Evolutionary conservation across 2,797 vertebrate genomes (phyloP).

Genomic region (Basileuterus tristriatus): DNA sequence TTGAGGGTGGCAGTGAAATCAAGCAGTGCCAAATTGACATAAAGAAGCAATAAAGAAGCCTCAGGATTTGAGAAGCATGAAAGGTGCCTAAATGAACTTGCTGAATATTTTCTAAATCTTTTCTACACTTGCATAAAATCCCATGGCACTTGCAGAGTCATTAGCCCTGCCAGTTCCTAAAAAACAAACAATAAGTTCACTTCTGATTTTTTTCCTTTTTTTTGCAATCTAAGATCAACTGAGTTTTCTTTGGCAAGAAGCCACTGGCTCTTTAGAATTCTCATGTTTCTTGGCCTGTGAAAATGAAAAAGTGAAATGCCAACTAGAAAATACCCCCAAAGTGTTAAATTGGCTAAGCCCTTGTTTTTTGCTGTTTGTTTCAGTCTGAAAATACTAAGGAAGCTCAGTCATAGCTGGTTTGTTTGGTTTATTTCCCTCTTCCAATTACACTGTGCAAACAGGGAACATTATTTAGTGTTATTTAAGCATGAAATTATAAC

Average conservation of each 20-base stretch:
- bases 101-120: constrained; percentile 46
- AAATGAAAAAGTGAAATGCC: constrained; percentile 19
- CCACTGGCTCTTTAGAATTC: constrained; percentile 30
- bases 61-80: constrained; percentile 40
- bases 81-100: constrained; percentile 48
- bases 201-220: not conserved
- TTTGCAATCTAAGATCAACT: not conserved
- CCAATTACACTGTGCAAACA: constrained; percentile 77
- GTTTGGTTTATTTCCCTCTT: constrained; percentile 70
- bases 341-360: constrained; percentile 23
- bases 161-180: constrained; percentile 41
- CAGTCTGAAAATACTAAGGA: constrained; percentile 28
- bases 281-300: constrained; percentile 12
- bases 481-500: constrained; percentile 83
- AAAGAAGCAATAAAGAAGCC: constrained; percentile 42
- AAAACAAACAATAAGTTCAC: constrained; percentile 35
- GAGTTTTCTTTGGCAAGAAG: constrained; percentile 53
- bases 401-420: constrained; percentile 60
- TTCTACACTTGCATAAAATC: constrained; percentile 26
- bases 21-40: constrained; percentile 30
- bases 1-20: not conserved
- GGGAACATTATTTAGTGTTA: constrained; percentile 77
- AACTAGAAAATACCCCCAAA: constrained; percentile 30
- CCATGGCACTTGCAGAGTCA: constrained; percentile 7
- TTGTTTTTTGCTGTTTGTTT: constrained; percentile 36